Conservation (phyloP, 2,888 invertebrate genomes). For the Archips xylosteana region DNA sequence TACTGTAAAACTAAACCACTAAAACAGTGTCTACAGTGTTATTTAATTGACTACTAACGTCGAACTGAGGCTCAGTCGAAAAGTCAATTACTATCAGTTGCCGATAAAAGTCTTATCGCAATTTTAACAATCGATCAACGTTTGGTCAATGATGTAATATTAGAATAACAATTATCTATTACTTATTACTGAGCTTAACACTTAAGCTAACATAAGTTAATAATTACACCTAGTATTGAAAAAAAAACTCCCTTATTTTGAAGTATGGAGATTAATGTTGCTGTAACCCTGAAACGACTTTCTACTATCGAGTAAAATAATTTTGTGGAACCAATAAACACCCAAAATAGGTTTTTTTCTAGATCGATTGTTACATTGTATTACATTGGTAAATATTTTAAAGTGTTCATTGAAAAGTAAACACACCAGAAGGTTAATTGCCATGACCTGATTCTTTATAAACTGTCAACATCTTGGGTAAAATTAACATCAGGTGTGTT, state of each 20-base stretch:
- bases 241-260: neutral
- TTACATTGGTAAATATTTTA: neutral
- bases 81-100: slow-evolving; percentile 31
- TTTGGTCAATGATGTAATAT: neutral
- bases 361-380: neutral
- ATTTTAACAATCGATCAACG: slow-evolving; percentile 20
- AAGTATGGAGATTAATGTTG: neutral
- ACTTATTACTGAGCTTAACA: neutral
- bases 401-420: slow-evolving; percentile 8
- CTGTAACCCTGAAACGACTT: neutral
- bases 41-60: slow-evolving; percentile 21
- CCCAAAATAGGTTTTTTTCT: neutral
- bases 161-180: slow-evolving; percentile 5
- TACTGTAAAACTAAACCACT: slow-evolving; percentile 21
- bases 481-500: too few species aligned
- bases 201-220: too few species aligned
- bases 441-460: neutral
- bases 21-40: slow-evolving; percentile 3
- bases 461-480: neutral
- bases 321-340: neutral
- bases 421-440: neutral
- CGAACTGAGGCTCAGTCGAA: slow-evolving; percentile 5
- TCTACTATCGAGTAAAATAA: neutral
- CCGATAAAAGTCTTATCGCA: slow-evolving; percentile 27
- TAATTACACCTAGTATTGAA: neutral